Base-by-base conservation (phyloP, 2,888 invertebrate genomes). In the Epinotia nisella region DNA sequence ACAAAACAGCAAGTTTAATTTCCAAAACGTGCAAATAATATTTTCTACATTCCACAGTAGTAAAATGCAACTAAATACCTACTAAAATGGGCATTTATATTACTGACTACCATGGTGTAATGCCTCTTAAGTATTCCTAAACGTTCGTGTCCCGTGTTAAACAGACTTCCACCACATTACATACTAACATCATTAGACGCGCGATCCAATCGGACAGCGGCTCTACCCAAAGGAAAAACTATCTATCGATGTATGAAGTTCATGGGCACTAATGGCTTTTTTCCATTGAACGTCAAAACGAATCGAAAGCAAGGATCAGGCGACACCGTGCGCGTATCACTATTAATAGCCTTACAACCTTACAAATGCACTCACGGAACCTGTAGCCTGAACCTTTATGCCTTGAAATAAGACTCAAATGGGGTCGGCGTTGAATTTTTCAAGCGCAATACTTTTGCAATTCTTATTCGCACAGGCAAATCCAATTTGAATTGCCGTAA, bases 111-210 rank as follows among this genome's bases (percentile, higher is more conserved):
- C 29, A 64, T 64, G 49, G 29, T 55, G 65, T 65, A 65, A 66
- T 56, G 55, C 41, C 56, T n/a, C 15, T 66, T 56, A 66, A 66
- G 66, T 56, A 66, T 66, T 53, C 56, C 17, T 67, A 66, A 45
- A 58, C 69, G 49, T 70, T 70, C 70, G 58, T 65, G 62, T 17
- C 41, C 39, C 61, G 51, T 73, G 73, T 69, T 62, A 35, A 68
- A 64, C 70, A 64, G 39, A 39, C 64, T 62, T 68, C 72, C 61
- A 68, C 64, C 51, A 41, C 73, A 73, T 73, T 73, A 73, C 73
- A 73, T 61, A 73, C 64, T 73, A 73, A 69, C 73, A 73, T 73
- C 73, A 73, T 73, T 73, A 73, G 68, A 59, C 61, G 21, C 58
- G 68, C 56, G 69, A 73, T 73, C 58, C 73, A 58, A 73, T 73